Evolutionary conservation across 2,113 vertebrate species (phyloP), one percentile per base, ranked within the genome.

Genomic region (Columba livia): DNA sequence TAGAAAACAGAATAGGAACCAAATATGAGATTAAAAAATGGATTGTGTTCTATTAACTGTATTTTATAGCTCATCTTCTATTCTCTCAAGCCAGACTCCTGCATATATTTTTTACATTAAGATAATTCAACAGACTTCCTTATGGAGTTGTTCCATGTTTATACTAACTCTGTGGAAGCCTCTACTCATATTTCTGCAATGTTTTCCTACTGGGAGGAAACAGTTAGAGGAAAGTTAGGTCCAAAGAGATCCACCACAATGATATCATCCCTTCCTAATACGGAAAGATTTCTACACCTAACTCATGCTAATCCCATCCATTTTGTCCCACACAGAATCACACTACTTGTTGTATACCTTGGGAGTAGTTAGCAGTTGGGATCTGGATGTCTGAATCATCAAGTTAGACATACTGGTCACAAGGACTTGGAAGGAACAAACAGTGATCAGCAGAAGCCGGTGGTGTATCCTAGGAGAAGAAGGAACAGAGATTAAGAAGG

Each of bases 391-490:
- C 14, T 90, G 47, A 7, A 6, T 64, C n/a, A 34, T 66, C 40
- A 66, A 9, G 4, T 58, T 36, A 72, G 38, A 32, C 6, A 31
- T 20, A 11, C 28, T 19, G 15, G 26, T 36, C 5, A 0, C 36
- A 44, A 32, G 19, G 31, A 50, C 17, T 18, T 69, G 36, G 11
- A 24, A 67, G 42, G 31, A 73, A 17, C 8, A 2, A 90, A n/a
- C 19, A 53, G n/a, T 20, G 28, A 65, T 24, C 47, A 78, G 9
- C 48, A 66, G 38, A 32, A 72, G 47, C 9, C 32, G 65, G 57
- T 2, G 0, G 12, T 1, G 0, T 47, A 32, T 78, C 31, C 47
- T 51, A 13, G 20, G 4, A 29, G n/a, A 4, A 78, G 23, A 70
- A 42, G 56, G 20, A 78, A 38, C 8, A 70, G 16, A 58, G 5